These are phyloP conservation scores for Heliconius nattereri DNA, from an alignment of 1,140 invertebrate species.

Conservation along the genomic window DNA sequence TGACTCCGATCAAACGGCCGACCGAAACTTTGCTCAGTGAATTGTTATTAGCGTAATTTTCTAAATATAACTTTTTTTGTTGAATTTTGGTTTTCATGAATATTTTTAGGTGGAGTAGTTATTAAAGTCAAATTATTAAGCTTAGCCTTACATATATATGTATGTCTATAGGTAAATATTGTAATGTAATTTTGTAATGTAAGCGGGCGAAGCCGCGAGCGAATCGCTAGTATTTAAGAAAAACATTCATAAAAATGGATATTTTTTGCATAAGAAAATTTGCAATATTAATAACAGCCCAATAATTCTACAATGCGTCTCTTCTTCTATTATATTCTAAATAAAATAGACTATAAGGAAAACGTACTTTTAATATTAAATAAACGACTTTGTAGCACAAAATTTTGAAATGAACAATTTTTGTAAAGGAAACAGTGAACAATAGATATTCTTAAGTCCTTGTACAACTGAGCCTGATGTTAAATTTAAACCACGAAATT, in stretches of 20 bases:
- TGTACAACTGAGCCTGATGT: not conserved
- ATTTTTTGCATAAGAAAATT: not conserved
- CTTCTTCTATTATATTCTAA: not conserved
- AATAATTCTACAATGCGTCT: not conserved
- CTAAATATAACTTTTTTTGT: slow-evolving; percentile 24
- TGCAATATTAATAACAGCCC: not conserved
- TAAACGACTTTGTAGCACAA: not conserved
- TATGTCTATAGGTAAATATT: too few relatives aligned
- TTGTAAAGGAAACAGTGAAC: not conserved
- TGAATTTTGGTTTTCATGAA: not conserved
- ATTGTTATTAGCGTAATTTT: slow-evolving; percentile 21
- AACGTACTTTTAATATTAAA: not conserved
- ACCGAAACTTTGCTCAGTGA: slow-evolving; percentile 7
- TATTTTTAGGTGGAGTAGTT: not conserved
- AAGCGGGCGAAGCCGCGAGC: too few relatives aligned
- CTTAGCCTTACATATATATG: not conserved
- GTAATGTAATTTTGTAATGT: too few relatives aligned
- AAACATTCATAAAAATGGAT: too few relatives aligned
- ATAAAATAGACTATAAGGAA: not conserved
- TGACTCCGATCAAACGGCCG: slow-evolving; percentile 2
- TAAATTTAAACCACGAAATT: not conserved
- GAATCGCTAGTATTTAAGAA: too few relatives aligned
- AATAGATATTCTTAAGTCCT: not conserved
- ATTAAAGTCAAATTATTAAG: slow-evolving; percentile 13
- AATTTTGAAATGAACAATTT: not conserved